These are phyloP conservation scores for Anabas testudineus DNA, from an alignment of 2,797 vertebrate species.

Conservation along the genomic window DNA sequence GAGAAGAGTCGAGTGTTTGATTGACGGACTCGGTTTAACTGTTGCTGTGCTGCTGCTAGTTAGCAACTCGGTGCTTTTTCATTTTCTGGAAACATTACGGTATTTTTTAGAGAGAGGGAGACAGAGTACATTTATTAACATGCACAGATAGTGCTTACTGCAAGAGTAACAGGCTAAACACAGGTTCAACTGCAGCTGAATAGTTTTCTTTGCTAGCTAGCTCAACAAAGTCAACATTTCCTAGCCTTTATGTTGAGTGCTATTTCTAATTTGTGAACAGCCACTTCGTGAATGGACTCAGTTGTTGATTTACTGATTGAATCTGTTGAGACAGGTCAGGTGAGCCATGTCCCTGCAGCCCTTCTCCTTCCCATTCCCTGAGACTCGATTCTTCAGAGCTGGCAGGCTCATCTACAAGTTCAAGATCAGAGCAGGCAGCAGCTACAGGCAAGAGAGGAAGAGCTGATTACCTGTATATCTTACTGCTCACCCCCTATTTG, in stretches of 20 bases:
- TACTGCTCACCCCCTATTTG: not conserved
- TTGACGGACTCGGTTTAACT: constrained; percentile 47
- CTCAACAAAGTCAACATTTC: not conserved
- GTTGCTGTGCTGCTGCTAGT: constrained; percentile 4
- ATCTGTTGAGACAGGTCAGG: constrained; percentile 1
- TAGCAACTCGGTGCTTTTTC: not conserved
- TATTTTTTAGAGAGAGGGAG: constrained; percentile 25
- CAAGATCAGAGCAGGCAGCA: constrained; percentile 84
- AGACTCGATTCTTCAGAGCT: constrained; percentile 86
- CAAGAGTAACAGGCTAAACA: not conserved
- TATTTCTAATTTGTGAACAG: no score
- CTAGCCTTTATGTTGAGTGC: not conserved
- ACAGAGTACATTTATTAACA: not conserved
- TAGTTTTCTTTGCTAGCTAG: not conserved
- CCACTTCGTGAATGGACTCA: not conserved
- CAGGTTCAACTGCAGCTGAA: not conserved
- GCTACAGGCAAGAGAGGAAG: constrained; percentile 79
- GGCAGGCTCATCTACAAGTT: constrained; percentile 86
- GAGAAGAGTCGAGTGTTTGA: constrained; percentile 9
- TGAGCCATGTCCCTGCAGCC: constrained; percentile 82
- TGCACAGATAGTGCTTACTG: not conserved
- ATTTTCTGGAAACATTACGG: constrained; percentile 59
- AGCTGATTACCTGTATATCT: not conserved
- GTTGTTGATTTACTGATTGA: not conserved
- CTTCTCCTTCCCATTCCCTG: constrained; percentile 85